These are phyloP conservation scores for Entomobrya multifasciata DNA, from an alignment of 2,888 invertebrate species.

Conservation along the genomic window DNA sequence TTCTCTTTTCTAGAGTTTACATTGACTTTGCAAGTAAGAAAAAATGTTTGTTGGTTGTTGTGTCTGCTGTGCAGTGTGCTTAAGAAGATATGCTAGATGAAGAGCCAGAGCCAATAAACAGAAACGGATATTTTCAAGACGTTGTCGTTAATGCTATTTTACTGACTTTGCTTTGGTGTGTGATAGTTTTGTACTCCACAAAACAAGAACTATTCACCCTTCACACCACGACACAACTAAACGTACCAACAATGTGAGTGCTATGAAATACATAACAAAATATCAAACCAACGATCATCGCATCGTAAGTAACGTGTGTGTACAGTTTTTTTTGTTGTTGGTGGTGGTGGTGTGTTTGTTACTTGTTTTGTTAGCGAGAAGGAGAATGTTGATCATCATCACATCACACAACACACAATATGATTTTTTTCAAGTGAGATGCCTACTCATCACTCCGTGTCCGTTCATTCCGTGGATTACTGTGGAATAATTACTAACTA, in stretches of 20 bases:
- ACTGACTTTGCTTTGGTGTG: neutral
- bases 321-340: conserved; percentile 27
- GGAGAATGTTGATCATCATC: conserved; percentile 36
- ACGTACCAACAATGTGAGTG: conserved; percentile 23
- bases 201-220: neutral
- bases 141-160: conserved; percentile 28
- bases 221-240: conserved; percentile 18
- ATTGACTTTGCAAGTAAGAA: neutral
- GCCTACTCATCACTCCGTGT: conserved; percentile 14
- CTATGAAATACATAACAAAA: neutral
- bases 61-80: neutral
- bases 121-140: conserved; percentile 26
- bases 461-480: conserved; percentile 62
- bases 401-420: conserved; percentile 55
- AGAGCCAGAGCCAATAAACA: neutral
- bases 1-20: too few species aligned
- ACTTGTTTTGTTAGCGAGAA: neutral
- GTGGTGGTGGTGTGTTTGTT: conserved; percentile 24
- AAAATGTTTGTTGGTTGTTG: conserved; percentile 28
- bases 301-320: conserved; percentile 1
- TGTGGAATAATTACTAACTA: conserved; percentile 60
- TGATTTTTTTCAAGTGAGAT: conserved; percentile 44
- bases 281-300: too few species aligned
- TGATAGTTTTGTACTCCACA: neutral
- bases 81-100: neutral